These are phyloP conservation scores for Chondrilla cf. caribensis DNA, from an alignment of 37 sponge, comb jelly and placozoan genomes.

Conservation along the genomic window DNA sequence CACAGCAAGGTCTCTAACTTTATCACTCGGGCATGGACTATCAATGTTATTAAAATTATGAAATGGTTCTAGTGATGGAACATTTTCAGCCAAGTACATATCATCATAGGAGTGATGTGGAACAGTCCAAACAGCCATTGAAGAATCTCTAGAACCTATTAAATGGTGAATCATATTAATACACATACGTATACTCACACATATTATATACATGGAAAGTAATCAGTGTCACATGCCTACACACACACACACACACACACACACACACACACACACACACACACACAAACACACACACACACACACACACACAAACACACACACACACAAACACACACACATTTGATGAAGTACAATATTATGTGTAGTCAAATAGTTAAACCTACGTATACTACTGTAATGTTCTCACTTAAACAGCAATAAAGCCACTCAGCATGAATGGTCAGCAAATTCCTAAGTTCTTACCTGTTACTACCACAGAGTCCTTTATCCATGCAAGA, in stretches of 20 bases:
- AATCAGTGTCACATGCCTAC: too few species aligned
- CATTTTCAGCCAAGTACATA: slow-evolving; percentile 51
- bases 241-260: slow-evolving; percentile 9
- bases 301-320: slow-evolving; percentile 1
- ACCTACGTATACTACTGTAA: too few species aligned
- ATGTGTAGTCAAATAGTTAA: not conserved
- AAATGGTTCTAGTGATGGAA: slow-evolving; percentile 40
- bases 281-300: slow-evolving; percentile 4
- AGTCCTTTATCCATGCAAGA: slow-evolving; percentile 64
- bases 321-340: not conserved
- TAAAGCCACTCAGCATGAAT: too few species aligned
- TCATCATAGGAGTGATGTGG: not conserved
- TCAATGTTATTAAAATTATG: slow-evolving; percentile 40
- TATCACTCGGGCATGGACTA: slow-evolving; percentile 10
- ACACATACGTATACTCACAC: not conserved
- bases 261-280: not conserved
- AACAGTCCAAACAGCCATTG: slow-evolving; percentile 73
- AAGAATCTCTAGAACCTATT: slow-evolving; percentile 74
- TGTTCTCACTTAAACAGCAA: too few species aligned
- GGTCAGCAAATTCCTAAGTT: not conserved
- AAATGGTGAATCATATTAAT: not conserved
- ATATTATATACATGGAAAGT: too few species aligned
- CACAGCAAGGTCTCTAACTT: slow-evolving; percentile 60
- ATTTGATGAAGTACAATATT: not conserved
- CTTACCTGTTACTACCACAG: slow-evolving; percentile 70